Conservation (phyloP, 2,797 vertebrate species). For the Micrastur ruficollis region DNA sequence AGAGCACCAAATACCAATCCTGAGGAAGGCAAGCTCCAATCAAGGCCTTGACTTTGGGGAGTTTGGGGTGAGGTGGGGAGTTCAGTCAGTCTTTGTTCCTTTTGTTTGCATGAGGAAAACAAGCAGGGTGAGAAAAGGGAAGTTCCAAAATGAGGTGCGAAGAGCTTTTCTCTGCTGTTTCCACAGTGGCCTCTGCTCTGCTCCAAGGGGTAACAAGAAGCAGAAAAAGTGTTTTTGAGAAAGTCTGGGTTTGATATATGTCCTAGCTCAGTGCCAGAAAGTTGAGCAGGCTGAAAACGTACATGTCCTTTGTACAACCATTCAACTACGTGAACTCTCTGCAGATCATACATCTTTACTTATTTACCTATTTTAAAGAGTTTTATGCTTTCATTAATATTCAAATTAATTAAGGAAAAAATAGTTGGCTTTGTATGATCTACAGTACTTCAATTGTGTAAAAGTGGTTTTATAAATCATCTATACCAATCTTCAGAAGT, state of each 20-base stretch:
- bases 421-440: not conserved
- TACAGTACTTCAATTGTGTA: not conserved
- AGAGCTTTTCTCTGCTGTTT: not conserved
- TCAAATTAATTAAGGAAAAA: not conserved
- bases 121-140: constrained; percentile 8
- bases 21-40: not conserved
- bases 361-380: not conserved
- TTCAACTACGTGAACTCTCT: not conserved
- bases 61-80: not conserved
- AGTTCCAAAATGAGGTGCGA: not conserved
- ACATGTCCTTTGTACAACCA: not conserved
- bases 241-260: not conserved
- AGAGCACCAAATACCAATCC: not conserved
- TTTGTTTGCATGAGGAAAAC: not conserved
- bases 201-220: not conserved
- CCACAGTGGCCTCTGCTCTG: not conserved
- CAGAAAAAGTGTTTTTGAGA: not conserved
- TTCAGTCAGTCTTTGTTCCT: not conserved
- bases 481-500: not conserved
- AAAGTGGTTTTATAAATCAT: not conserved
- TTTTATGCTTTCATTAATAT: not conserved
- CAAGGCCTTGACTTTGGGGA: not conserved
- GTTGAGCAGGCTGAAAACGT: not conserved
- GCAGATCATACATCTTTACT: not conserved
- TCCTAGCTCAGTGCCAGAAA: not conserved